These are phyloP conservation scores for Meda fulgida DNA, from an alignment of 2,797 vertebrate species.

Conservation along the genomic window DNA sequence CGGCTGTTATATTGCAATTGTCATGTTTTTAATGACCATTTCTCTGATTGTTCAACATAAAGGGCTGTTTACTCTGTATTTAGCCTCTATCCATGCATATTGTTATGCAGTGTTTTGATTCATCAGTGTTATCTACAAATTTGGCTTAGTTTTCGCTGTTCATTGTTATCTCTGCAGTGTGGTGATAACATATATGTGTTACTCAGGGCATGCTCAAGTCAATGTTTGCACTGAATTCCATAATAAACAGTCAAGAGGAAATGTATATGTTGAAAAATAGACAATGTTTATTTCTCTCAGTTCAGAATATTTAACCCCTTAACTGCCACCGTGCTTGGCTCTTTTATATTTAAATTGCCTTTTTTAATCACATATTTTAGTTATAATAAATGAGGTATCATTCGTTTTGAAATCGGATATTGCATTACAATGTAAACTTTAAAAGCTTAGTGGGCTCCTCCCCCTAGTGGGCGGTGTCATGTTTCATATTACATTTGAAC, in stretches of 20 bases:
- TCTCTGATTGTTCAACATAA: slow-evolving; percentile 17
- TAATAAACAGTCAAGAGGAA: slow-evolving; percentile 1
- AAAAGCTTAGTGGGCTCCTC: no score
- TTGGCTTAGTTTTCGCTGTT: neutral
- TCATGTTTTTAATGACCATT: neutral
- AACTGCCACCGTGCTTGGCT: no score
- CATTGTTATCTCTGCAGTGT: neutral
- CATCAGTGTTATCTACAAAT: neutral
- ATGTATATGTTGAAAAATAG: neutral
- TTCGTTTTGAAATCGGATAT: neutral
- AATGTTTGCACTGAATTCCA: neutral
- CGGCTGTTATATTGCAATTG: neutral
- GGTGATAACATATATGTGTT: neutral
- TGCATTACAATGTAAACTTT: neutral
- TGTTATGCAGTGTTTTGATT: neutral
- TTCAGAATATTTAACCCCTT: neutral
- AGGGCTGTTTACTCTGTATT: slow-evolving; percentile 13
- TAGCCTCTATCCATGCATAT: neutral
- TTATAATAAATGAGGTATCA: no score
- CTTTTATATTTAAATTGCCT: no score
- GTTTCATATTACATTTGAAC: no score
- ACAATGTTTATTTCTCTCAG: neutral
- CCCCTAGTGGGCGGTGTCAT: neutral
- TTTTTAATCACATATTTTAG: no score
- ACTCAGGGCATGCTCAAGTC: slow-evolving; percentile 19